phyloP scores from a whole-genome alignment of 2,797 vertebrate species.

The Somateria mollissima region DNA sequence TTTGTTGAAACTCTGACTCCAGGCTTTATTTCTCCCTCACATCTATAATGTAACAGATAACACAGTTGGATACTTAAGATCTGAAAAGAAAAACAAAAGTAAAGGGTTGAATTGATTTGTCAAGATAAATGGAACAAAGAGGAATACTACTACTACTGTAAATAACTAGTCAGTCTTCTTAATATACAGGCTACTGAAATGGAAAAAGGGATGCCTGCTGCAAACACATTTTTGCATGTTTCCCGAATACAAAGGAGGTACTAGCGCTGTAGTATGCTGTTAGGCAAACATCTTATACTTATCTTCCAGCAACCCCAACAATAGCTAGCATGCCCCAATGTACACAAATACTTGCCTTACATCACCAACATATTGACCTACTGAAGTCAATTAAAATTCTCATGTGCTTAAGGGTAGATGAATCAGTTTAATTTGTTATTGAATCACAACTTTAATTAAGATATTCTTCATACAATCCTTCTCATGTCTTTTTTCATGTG shows the following conservation, averaged over 20 bases:
- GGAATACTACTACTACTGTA: neutral
- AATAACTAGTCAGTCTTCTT: neutral
- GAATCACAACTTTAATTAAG: neutral
- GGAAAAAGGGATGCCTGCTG: neutral
- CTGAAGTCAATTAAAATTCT: neutral
- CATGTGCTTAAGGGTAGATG: neutral
- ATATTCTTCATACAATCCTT: neutral
- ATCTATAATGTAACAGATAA: neutral
- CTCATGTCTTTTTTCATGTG: neutral
- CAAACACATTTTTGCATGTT: neutral
- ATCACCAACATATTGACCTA: neutral
- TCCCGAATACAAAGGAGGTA: neutral
- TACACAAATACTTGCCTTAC: neutral
- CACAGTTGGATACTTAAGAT: neutral
- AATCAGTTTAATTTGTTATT: neutral
- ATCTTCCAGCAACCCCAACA: neutral
- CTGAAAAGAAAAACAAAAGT: constrained; percentile 15
- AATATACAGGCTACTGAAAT: neutral
- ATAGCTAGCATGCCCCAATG: neutral
- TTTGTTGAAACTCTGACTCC: constrained; percentile 4
- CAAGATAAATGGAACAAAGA: neutral
- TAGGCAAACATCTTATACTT: neutral
- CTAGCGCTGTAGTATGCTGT: neutral
- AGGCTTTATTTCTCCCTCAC: constrained; percentile 13
- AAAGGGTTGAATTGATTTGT: constrained; percentile 13